These are phyloP conservation scores for Diorhabda sublineata DNA, from an alignment of 1,140 invertebrate species.

Conservation along the genomic window DNA sequence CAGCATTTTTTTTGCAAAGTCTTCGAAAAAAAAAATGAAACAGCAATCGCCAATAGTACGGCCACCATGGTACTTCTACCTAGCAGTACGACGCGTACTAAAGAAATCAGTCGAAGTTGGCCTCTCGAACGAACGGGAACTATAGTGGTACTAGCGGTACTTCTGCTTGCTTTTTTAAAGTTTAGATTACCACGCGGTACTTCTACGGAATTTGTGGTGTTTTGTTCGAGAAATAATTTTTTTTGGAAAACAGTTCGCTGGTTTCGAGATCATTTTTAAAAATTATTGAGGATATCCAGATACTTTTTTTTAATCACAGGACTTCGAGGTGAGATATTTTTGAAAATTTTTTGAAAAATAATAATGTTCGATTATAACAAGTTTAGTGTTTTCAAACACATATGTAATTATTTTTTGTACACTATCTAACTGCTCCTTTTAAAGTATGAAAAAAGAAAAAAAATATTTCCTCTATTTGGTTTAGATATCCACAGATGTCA, in stretches of 20 bases:
- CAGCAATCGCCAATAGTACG: not conserved
- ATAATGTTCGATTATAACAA: too few species aligned
- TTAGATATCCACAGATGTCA: too few species aligned
- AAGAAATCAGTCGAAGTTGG: conserved; percentile 21
- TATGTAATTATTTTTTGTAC: too few species aligned
- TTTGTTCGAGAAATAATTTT: not conserved
- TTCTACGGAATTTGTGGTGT: conserved; percentile 11
- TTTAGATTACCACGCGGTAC: conserved; percentile 21
- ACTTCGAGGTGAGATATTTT: not conserved
- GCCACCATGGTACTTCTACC: not conserved
- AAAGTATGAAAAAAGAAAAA: too few species aligned
- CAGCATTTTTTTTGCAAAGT: conserved; percentile 11
- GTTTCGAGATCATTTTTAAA: too few species aligned
- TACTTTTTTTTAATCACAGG: not conserved
- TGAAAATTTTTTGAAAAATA: too few species aligned
- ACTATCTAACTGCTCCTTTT: too few species aligned
- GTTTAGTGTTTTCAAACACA: too few species aligned
- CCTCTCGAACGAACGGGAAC: conserved; percentile 23
- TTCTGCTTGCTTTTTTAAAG: conserved; percentile 22
- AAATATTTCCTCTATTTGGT: too few species aligned
- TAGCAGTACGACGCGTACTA: not conserved
- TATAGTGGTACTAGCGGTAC: conserved; percentile 26
- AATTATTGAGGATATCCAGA: too few species aligned
- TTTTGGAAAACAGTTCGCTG: too few species aligned
- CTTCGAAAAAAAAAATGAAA: conserved; percentile 8